Conservation (phyloP, 2,888 invertebrate genomes). For the Imbricaverruca yamaguchii region DNA sequence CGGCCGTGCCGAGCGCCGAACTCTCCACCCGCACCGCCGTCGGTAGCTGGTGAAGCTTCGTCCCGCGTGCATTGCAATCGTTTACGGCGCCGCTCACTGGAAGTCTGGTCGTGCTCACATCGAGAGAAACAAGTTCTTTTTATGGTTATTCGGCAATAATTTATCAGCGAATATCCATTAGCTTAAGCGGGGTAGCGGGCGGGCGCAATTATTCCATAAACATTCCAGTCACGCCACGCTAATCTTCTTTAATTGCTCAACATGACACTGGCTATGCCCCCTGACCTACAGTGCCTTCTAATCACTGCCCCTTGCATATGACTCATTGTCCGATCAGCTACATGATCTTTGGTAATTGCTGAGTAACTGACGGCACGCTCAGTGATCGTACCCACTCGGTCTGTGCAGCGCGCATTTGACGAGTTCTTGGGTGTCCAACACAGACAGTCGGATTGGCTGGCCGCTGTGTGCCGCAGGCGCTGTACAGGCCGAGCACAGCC, state of each 20-base stretch:
- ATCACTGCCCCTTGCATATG: background rate
- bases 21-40: too few relatives aligned
- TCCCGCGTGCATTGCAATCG: too few relatives aligned
- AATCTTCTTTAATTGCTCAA: background rate
- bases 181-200: slow-evolving; percentile 5
- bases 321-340: background rate
- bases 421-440: too few relatives aligned
- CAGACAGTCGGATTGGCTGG: too few relatives aligned
- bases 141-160: slow-evolving; percentile 7
- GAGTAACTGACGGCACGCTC: background rate
- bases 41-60: too few relatives aligned
- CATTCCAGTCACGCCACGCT: background rate
- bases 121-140: slow-evolving; percentile 5
- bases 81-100: too few relatives aligned
- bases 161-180: background rate
- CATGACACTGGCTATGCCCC: background rate
- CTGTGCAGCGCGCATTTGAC: background rate
- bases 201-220: slow-evolving; percentile 8
- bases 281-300: background rate
- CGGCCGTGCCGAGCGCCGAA: too few relatives aligned
- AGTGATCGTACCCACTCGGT: background rate
- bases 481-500: too few relatives aligned
- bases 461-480: too few relatives aligned
- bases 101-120: background rate
- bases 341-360: background rate